Percentiles rank a stretch among this genome's conserved stretches.
Conservation (phyloP, 2,113 vertebrate species). For the Semnornis frantzii region DNA sequence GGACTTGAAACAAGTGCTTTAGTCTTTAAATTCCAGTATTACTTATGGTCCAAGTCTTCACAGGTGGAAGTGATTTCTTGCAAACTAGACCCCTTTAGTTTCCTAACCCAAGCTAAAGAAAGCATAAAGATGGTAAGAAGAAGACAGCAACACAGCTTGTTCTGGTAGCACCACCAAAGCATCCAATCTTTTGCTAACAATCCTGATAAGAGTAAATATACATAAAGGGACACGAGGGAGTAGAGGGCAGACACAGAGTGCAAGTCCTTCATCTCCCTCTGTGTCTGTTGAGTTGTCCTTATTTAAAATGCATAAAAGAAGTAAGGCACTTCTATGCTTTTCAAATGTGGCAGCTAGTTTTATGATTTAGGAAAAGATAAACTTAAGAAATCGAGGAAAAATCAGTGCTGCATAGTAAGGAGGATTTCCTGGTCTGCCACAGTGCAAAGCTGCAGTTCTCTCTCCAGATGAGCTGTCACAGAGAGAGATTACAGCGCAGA, state of each 20-base stretch:
- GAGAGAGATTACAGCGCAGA: neutral
- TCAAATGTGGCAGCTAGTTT: neutral
- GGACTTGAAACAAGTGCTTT: constrained; percentile 13
- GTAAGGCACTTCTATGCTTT: neutral
- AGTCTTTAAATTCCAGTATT: constrained; percentile 34
- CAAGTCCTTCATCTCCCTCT: neutral
- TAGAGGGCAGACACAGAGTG: neutral
- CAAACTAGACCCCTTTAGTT: neutral
- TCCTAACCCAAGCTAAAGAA: neutral
- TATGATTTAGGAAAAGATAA: neutral
- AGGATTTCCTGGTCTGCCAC: neutral
- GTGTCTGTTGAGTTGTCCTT: neutral
- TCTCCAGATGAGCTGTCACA: neutral
- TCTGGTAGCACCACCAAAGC: neutral
- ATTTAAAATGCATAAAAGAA: neutral
- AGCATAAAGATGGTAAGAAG: neutral
- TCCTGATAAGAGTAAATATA: neutral
- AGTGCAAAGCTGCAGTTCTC: neutral
- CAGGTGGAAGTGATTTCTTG: neutral
- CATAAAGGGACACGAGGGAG: neutral
- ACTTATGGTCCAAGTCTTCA: neutral
- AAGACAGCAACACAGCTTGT: neutral
- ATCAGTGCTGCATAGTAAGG: neutral
- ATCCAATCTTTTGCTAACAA: neutral
- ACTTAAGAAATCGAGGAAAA: neutral